Conservation (phyloP, 2,888 invertebrate genomes). For the Cephus rjabovi region DNA sequence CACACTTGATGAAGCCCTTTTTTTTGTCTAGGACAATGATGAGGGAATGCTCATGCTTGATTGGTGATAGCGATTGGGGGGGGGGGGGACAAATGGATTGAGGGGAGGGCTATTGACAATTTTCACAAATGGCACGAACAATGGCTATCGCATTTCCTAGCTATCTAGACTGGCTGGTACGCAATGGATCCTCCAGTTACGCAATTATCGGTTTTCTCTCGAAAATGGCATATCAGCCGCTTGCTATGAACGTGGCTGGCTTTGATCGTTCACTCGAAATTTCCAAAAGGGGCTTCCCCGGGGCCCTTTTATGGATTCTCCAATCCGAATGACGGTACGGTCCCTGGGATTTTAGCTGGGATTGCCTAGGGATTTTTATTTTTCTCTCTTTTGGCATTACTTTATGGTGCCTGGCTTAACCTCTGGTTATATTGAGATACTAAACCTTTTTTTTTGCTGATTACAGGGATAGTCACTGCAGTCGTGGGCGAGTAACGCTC, state of each 20-base stretch:
- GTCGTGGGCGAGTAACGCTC: not conserved
- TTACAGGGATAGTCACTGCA: not conserved
- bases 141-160: not conserved
- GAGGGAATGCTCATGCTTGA: not conserved
- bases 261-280: not conserved
- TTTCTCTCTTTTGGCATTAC: not conserved
- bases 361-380: not conserved
- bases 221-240: not conserved
- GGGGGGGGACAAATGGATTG: not conserved
- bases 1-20: slow-evolving; percentile 15
- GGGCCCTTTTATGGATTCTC: not conserved
- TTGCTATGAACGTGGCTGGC: not conserved
- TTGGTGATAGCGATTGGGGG: not conserved
- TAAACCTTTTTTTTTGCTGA: not conserved
- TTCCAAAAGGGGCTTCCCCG: not conserved
- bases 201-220: not conserved
- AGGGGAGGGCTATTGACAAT: not conserved
- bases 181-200: not conserved
- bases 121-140: not conserved
- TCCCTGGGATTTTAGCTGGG: not conserved
- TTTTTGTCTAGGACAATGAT: not conserved
- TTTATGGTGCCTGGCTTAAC: not conserved
- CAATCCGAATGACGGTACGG: not conserved
- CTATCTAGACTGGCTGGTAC: not conserved
- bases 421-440: not conserved